These are phyloP conservation scores for Eupeodes corollae DNA, from an alignment of 1,140 invertebrate species.

Conservation along the genomic window DNA sequence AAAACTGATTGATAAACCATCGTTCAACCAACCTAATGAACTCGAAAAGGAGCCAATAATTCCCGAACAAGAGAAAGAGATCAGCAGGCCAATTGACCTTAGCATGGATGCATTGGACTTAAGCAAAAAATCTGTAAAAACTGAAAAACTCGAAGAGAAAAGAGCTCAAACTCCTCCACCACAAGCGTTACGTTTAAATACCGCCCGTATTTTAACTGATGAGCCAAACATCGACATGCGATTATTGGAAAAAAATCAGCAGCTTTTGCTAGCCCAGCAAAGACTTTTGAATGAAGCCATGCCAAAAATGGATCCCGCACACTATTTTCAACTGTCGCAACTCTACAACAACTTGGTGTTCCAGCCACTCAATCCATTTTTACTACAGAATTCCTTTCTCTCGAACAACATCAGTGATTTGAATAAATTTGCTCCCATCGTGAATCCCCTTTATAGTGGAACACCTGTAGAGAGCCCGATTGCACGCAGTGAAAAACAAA, in stretches of 20 bases:
- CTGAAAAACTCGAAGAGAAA: not conserved
- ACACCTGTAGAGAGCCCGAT: not conserved
- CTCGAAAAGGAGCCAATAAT: slow-evolving; percentile 23
- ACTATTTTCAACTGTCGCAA: slow-evolving; percentile 40
- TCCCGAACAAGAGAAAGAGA: slow-evolving; percentile 35
- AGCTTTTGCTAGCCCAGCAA: slow-evolving; percentile 45
- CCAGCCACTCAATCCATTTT: slow-evolving; percentile 41
- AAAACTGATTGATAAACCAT: slow-evolving; percentile 42
- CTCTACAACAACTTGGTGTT: slow-evolving; percentile 41
- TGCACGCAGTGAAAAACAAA: slow-evolving; percentile 3
- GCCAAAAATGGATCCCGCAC: slow-evolving; percentile 43
- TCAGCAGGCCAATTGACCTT: slow-evolving; percentile 55
- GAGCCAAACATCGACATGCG: slow-evolving; percentile 6
- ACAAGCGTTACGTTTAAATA: slow-evolving; percentile 25
- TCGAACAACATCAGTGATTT: slow-evolving; percentile 47
- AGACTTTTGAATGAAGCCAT: slow-evolving; percentile 46
- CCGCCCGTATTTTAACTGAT: not conserved
- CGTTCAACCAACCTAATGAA: not conserved
- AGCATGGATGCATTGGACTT: slow-evolving; percentile 77
- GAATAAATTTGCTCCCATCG: slow-evolving; percentile 47
- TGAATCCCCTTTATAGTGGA: slow-evolving; percentile 4
- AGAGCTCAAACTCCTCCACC: slow-evolving; percentile 8
- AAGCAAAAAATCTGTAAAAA: slow-evolving; percentile 52
- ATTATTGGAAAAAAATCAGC: slow-evolving; percentile 39
- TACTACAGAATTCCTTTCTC: slow-evolving; percentile 47